Base-by-base conservation (phyloP, 2,797 vertebrate species). In the Pempheris klunzingeri region DNA sequence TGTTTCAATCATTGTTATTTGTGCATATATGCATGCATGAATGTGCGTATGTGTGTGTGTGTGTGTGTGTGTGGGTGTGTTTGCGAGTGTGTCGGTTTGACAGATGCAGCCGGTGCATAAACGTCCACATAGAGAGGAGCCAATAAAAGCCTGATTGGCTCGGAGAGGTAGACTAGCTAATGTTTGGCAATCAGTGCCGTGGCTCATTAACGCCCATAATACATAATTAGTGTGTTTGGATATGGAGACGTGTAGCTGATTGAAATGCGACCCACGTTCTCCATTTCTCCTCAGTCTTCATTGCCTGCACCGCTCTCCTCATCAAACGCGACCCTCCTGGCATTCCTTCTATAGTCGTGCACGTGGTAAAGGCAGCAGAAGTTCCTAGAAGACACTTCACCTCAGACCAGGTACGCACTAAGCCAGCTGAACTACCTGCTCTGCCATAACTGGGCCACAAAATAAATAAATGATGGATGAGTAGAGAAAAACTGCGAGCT, bases 131-230 rank as follows among this genome's bases (percentile, higher is more conserved):
- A 57, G 43, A 69, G 43, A 74, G 17, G 34, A 78, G 66, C 82
- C 78, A 81, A 81, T 88, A 81, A 90, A 88, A 85, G 44, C 57
- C 62, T 72, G 78, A 92, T 82, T 86, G 80, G 73, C 85, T 87
- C 69, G 4, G 71, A 79, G 74, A 74, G 65, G 77, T 60, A 64
- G 78, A 71, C 69, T 2, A 78, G 80, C 68, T 81, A 71, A 89
- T 87, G 88, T 91, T 82, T 91, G 83, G 80, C 89, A 89, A 90
- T 91, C 91, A 89, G 59, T 17, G 80, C 63, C 81, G 73, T 1
- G 79, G 77, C 81, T 88, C 90, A 91, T 93, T 92, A 90, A 77
- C 73, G 50, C 3, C 72, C 74, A 76, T 90, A 82, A 90, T 85
- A 76, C 62, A 65, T 83, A 79, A 92, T 94, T 90, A 87, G 77